Base-by-base conservation (phyloP, 2,888 invertebrate species). In the Xestia xanthographa region DNA sequence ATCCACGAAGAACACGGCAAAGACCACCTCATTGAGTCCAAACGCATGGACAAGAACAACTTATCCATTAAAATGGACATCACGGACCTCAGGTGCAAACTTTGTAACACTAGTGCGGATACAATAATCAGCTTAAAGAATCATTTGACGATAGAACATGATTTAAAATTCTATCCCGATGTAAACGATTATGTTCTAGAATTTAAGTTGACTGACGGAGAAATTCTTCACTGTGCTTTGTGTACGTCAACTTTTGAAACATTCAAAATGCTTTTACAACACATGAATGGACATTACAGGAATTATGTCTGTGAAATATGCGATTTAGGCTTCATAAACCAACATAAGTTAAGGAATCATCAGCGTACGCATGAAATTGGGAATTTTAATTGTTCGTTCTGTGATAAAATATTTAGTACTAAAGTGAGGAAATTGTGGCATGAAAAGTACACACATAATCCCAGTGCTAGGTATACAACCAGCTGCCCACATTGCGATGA, bases 221-320 rank as follows among this genome's bases (percentile, higher is more conserved):
- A 94, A 11, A 90, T 94, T 0, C 66, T 95, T 0, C 94, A 94
- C 66, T 96, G 96, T 66, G 95, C 94, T 0, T 66, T 95, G 0
- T 96, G 96, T 60, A 82, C 93, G 66, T 95, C 95, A 0, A 94
- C 92, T 0, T 96, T 92, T 72, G 95, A 95, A 67, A 95, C 95
- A 0, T 96, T 96, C 45, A 95, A 95, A 88, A 95, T 94, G 94
- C 68, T 96, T 0, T 26, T 95, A 0, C 95, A 95, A 78, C 96
- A 96, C 26, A 96, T 96, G 96, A 96, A 96, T 45, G 93, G 94
- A 0, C 96, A 96, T 85, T 96, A 95, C 69, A 91, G 95, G 38
- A 95, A 96, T 71, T 95, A 92, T 77, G 91, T 96, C 0, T 96
- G 96, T 48, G 95, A 95, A 2, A 91, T 93, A 0, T 96, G 96